Conservation (phyloP, 2,113 vertebrate genomes). For the Melanerpes formicivorus region DNA sequence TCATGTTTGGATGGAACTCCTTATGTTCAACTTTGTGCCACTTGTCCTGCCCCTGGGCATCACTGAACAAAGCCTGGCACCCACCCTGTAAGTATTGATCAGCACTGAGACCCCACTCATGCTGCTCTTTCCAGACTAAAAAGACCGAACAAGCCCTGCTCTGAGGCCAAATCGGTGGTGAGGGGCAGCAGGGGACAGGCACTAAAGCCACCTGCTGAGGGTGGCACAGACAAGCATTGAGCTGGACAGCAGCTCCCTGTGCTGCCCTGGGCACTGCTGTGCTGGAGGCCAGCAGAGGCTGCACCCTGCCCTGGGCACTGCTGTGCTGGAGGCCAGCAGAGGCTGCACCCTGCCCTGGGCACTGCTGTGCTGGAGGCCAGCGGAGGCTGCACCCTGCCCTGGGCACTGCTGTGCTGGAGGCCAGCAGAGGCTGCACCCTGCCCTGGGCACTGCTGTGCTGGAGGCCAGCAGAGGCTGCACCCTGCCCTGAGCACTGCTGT, state of each 20-base stretch:
- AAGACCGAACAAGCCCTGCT: neutral
- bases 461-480: neutral
- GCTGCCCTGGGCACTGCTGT: neutral
- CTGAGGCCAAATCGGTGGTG: neutral
- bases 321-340: no score
- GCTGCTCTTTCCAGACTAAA: no score
- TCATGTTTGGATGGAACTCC: no score
- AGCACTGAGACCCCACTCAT: no score
- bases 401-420: neutral
- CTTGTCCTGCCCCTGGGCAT: no score
- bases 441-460: neutral
- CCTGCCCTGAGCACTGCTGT: neutral
- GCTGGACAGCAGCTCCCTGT: neutral
- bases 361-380: no score
- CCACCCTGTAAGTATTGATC: no score
- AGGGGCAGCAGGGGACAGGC: neutral
- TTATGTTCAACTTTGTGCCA: no score
- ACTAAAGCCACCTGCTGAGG: neutral
- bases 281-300: neutral
- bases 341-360: no score
- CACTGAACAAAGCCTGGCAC: no score
- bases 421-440: neutral
- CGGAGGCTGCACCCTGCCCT: neutral
- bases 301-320: neutral
- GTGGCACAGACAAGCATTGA: neutral